Evolutionary conservation across 2,797 vertebrate species (phyloP).

Genomic region (Monodelphis domestica): DNA sequence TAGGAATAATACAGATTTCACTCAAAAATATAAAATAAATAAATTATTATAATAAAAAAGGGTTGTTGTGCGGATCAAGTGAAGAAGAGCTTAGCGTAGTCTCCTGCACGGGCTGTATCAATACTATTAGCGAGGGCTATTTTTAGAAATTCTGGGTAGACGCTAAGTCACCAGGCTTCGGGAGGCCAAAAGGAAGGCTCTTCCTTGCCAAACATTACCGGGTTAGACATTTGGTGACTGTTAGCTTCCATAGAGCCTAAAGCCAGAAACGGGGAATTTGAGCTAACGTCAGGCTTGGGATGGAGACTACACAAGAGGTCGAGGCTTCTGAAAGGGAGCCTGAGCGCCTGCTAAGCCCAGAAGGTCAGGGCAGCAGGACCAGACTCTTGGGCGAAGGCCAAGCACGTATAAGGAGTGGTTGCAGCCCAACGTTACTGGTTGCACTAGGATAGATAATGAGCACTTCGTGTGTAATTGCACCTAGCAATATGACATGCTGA

Average conservation of each 20-base stretch:
- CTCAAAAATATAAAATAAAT: too few species aligned
- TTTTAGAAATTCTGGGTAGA: background rate
- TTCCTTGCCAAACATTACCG: background rate
- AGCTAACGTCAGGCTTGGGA: background rate
- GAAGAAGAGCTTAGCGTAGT: background rate
- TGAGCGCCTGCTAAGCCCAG: background rate
- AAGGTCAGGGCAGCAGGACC: background rate
- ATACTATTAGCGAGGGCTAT: background rate
- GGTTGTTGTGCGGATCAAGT: background rate
- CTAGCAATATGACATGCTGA: background rate
- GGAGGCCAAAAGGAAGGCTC: background rate
- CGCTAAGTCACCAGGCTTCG: background rate
- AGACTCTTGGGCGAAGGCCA: background rate
- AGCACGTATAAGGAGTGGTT: background rate
- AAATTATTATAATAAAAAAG: too few species aligned
- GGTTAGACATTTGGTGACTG: background rate
- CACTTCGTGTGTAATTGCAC: background rate
- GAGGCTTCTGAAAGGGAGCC: background rate
- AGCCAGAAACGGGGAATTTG: background rate
- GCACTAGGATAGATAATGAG: background rate
- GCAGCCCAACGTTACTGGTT: background rate
- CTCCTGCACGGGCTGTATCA: background rate
- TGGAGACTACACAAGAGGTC: background rate
- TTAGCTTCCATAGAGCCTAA: background rate
- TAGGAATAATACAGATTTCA: too few species aligned